Evolutionary conservation across 2,888 invertebrate species (phyloP), one percentile per base, ranked within the genome.

Genomic region (Tetranychus piercei): DNA sequence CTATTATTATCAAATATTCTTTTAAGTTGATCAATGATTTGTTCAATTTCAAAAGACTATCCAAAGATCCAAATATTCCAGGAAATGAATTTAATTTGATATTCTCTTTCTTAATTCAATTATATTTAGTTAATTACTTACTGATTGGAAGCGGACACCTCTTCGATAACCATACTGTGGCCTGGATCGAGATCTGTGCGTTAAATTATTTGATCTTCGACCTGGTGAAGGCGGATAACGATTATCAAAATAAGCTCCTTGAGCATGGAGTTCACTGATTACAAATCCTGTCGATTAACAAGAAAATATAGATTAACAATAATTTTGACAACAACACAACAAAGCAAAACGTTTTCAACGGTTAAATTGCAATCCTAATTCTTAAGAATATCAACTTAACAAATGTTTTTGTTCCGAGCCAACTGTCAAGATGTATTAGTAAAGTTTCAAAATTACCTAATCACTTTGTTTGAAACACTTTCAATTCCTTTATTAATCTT

Each of bases 181-280:
- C 8, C 69, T 11, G 34, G 69, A 23, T 69, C 22, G 20, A 11
- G 20, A 22, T 23, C 34, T 18, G 1, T 20, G 20, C 20, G 22
- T 11, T 23, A 69, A 69, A 22, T 18, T 20, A 23, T 22, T 69
- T 69, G 20, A 23, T 23, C 69, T 43, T 44, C 71, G 71, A 11
- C 71, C 71, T 23, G 71, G 71, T 44, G 71, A 71, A 44, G 71
- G 71, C 18, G 71, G 71, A 20, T 71, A 71, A 20, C 71, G 23
- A 71, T 43, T 44, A 44, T 71, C 71, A 45, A 44, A 71, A 45
- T 71, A 71, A 71, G 34, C 44, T 15, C 71, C 20, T 44, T 71
- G 71, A 45, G 71, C 34, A 20, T 20, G 11, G 11, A 69, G 18
- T 20, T 23, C 22, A 69, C 20, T 23, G 11, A 23, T 22, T 6